phyloP scores from a whole-genome alignment of 2,888 invertebrate species.

The Notodonta ziczac region DNA sequence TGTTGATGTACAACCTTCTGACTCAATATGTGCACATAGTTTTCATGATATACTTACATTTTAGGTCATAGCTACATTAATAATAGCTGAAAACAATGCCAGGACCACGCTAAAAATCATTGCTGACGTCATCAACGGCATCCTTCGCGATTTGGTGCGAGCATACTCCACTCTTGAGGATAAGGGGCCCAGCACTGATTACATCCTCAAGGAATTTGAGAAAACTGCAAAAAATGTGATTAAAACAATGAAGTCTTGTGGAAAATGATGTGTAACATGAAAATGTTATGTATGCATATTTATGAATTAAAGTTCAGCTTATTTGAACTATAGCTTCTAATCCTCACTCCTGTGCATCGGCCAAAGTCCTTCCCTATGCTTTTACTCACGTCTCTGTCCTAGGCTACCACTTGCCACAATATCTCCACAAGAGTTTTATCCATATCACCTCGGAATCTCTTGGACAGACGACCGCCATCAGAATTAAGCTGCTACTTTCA shows the following conservation, averaged over 20 bases:
- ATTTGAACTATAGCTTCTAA: neutral
- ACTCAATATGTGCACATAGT: too few species aligned
- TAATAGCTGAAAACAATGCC: constrained; percentile 1
- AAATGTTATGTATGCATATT: neutral
- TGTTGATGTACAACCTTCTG: too few species aligned
- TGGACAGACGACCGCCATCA: too few species aligned
- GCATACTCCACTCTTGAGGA: constrained; percentile 1
- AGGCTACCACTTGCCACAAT: too few species aligned
- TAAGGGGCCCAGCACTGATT: neutral
- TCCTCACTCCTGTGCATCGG: too few species aligned
- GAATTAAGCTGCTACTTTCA: too few species aligned
- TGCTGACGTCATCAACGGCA: neutral
- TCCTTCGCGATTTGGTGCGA: neutral
- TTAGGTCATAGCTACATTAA: neutral
- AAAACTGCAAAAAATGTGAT: neutral
- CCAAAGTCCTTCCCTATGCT: too few species aligned
- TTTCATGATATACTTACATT: neutral
- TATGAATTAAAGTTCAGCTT: neutral
- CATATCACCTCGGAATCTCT: too few species aligned
- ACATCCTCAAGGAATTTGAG: constrained; percentile 3
- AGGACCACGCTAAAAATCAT: neutral
- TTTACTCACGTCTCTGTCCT: too few species aligned
- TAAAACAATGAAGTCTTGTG: constrained; percentile 2
- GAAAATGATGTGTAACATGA: neutral
- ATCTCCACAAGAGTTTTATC: too few species aligned